Base-by-base conservation (phyloP, 2,113 vertebrate species). In the Pachyramphus minor region DNA sequence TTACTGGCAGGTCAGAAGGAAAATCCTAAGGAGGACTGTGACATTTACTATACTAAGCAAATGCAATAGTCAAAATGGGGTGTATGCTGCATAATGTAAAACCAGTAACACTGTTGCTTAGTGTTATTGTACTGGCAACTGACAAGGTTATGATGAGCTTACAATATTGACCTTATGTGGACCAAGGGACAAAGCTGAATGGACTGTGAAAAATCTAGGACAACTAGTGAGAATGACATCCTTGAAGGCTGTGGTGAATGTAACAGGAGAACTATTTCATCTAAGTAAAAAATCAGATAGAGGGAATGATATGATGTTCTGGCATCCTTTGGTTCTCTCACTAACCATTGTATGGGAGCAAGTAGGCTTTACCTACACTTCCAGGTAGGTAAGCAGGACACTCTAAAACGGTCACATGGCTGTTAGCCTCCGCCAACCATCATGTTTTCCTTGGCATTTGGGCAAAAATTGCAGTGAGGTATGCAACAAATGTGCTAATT, bases 1-100 rank as follows among this genome's bases (percentile, higher is more conserved):
- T 93, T 95, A 89, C 91, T 97, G 96, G 79, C 85, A 95, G 93
- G 90, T 93, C 77, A 96, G 67, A 86, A 95, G 95, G 94, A 97
- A 96, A 97, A 96, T 75, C 50, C 89, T 75, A 41, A 96, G 75
- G 52, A 78, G 67, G 67, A 63, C 63, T 74, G 71, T 77, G 68
- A 56, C 33, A 85, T 72, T 97, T 84, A 83, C 69, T 75, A n/a
- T 55, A 47, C 95, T 76, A 58, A 89, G 84, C 28, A 78, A 72
- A 82, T 53, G 76, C 56, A 60, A 1, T 41, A 90, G n/a, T 56
- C 52, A 56, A 63, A 87, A 44, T 30, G 83, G 35, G 77, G 71
- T 28, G 49, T 58, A 64, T 4, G 1, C 42, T 56, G 27, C 56
- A 27, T 44, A 37, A 81, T 8, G 8, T 72, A 82, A 93, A 88